Conservation (phyloP, 2,888 invertebrate species). For the Leptinotarsa haldemani region DNA sequence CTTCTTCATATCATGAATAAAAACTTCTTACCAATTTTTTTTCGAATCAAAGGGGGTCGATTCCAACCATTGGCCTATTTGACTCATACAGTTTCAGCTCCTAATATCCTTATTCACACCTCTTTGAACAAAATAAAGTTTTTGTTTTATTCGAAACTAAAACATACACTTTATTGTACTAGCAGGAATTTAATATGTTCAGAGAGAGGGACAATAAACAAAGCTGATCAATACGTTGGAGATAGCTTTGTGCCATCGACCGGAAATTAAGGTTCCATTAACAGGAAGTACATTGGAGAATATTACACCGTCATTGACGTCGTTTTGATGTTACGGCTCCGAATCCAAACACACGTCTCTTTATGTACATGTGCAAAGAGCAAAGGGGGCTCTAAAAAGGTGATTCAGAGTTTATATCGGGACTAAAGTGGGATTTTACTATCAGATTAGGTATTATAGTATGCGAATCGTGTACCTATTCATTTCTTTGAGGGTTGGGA, state of each 20-base stretch:
- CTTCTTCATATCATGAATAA: too few species aligned
- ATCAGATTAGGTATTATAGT: background rate
- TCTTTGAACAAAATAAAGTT: too few species aligned
- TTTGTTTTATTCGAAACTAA: too few species aligned
- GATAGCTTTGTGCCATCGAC: constrained; percentile 47
- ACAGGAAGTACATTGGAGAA: constrained; percentile 48
- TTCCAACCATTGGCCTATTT: too few species aligned
- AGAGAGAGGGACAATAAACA: constrained; percentile 39
- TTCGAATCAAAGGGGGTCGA: too few species aligned
- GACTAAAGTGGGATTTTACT: background rate
- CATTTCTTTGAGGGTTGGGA: too few species aligned
- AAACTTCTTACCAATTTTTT: too few species aligned
- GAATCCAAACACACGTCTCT: background rate
- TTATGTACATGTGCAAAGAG: background rate
- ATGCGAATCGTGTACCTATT: background rate
- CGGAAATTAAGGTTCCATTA: constrained; percentile 55
- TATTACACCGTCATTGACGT: constrained; percentile 4
- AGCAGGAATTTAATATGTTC: constrained; percentile 24
- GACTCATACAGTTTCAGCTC: too few species aligned
- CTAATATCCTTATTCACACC: too few species aligned
- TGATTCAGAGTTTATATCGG: background rate
- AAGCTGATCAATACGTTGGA: constrained; percentile 49
- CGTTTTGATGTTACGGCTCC: background rate
- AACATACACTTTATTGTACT: too few species aligned
- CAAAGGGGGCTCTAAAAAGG: background rate